Evolutionary conservation across 2,888 invertebrate species (phyloP).

Genomic region (Linyphia triangularis): DNA sequence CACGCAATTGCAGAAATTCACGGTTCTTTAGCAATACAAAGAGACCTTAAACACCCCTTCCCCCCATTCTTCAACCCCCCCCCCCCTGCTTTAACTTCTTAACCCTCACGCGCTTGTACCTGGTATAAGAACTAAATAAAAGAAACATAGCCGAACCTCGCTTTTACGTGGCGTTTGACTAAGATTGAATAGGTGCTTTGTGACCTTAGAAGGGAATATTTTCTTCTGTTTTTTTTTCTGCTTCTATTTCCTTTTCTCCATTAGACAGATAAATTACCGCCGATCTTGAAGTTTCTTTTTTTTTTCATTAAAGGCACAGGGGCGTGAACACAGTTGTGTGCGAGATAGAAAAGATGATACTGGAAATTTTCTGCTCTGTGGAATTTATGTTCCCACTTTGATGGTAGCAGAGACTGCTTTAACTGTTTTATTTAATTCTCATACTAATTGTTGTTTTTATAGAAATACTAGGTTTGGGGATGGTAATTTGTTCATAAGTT

Average conservation of each 20-base stretch:
- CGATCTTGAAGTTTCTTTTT: constrained; percentile 32
- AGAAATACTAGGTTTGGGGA: no score
- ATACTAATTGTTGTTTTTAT: not conserved
- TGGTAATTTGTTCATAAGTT: no score
- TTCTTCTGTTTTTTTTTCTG: constrained; percentile 38
- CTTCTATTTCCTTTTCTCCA: constrained; percentile 44
- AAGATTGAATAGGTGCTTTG: constrained; percentile 73
- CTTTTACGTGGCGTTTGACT: constrained; percentile 65
- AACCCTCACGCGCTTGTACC: constrained; percentile 14
- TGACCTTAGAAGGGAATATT: constrained; percentile 68
- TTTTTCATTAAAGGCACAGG: constrained; percentile 54
- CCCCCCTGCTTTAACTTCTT: not conserved
- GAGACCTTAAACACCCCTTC: no score
- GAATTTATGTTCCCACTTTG: not conserved
- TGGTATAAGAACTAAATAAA: constrained; percentile 50
- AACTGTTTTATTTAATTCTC: not conserved
- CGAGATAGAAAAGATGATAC: constrained; percentile 37
- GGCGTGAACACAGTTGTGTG: constrained; percentile 49
- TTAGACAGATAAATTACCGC: constrained; percentile 74
- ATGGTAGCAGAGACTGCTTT: no score
- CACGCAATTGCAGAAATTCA: constrained; percentile 47
- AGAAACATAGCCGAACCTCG: constrained; percentile 31
- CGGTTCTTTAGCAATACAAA: constrained; percentile 7
- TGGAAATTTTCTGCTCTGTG: constrained; percentile 31
- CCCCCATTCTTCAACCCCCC: no score